These are phyloP conservation scores for Steinernema feltiae DNA, from an alignment of 1,140 invertebrate genomes.

Conservation along the genomic window DNA sequence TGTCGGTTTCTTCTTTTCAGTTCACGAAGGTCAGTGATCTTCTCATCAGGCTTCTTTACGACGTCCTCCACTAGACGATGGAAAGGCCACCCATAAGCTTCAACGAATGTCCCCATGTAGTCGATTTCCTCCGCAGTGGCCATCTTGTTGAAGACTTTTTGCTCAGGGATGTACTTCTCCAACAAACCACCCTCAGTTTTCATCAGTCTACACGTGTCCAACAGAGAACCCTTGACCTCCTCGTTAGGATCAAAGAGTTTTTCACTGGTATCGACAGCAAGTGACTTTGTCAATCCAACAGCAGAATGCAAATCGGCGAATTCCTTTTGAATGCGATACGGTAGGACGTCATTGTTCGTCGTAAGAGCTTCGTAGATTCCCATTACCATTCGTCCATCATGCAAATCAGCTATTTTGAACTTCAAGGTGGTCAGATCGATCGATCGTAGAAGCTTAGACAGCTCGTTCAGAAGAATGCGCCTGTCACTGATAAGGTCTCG, in stretches of 20 bases:
- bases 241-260: slow-evolving; percentile 46
- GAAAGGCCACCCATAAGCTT: slow-evolving; percentile 26
- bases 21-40: slow-evolving; percentile 29
- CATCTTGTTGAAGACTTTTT: slow-evolving; percentile 15
- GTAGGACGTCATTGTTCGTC: slow-evolving; percentile 36
- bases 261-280: slow-evolving; percentile 47
- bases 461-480: slow-evolving; percentile 25
- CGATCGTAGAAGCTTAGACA: slow-evolving; percentile 23
- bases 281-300: slow-evolving; percentile 39
- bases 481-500: slow-evolving; percentile 35
- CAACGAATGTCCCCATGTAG: slow-evolving; percentile 22
- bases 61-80: slow-evolving; percentile 26
- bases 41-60: slow-evolving; percentile 35
- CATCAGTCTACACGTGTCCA: slow-evolving; percentile 24
- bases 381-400: slow-evolving; percentile 44
- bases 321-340: slow-evolving; percentile 48
- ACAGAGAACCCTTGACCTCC: background rate
- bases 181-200: slow-evolving; percentile 36
- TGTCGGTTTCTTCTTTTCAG: slow-evolving; percentile 29
- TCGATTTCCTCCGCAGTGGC: slow-evolving; percentile 22
- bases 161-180: slow-evolving; percentile 36
- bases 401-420: slow-evolving; percentile 35
- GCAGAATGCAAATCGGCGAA: slow-evolving; percentile 46
- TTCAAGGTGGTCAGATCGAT: slow-evolving; percentile 18
- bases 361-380: slow-evolving; percentile 39